These are phyloP conservation scores for Asobara japonica DNA, from an alignment of 1,140 invertebrate species.

Conservation along the genomic window DNA sequence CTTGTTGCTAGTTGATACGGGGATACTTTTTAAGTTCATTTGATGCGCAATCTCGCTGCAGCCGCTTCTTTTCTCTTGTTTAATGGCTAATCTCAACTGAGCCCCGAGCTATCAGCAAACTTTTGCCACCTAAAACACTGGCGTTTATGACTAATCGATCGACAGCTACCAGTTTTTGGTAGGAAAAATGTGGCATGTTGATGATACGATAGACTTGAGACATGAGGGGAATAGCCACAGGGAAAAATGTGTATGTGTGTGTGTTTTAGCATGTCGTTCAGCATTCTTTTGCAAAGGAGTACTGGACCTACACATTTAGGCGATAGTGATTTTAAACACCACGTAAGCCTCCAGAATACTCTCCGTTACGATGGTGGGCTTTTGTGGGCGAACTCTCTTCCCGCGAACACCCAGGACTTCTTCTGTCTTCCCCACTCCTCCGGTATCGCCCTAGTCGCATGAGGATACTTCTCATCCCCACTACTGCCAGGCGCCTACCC, in stretches of 20 bases:
- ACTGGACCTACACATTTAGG: neutral
- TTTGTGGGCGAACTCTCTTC: neutral
- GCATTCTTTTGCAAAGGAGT: neutral
- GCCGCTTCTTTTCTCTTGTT: conserved; percentile 33
- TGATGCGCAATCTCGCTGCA: neutral
- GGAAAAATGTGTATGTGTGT: too few relatives aligned
- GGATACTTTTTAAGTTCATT: conserved; percentile 5
- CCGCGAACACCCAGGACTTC: too few relatives aligned
- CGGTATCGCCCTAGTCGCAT: too few relatives aligned
- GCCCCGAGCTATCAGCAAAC: conserved; percentile 33
- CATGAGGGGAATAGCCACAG: neutral
- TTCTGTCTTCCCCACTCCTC: too few relatives aligned
- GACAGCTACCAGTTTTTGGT: conserved; percentile 11
- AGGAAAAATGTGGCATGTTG: conserved; percentile 13
- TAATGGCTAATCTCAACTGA: conserved; percentile 46
- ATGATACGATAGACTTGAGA: neutral
- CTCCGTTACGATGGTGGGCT: neutral
- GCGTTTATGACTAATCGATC: conserved; percentile 48
- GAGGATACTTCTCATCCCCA: too few relatives aligned
- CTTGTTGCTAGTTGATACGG: neutral
- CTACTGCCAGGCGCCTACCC: too few relatives aligned
- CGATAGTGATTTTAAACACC: neutral
- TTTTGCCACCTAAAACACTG: conserved; percentile 28
- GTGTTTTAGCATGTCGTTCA: neutral
- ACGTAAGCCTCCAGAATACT: neutral